phyloP scores from a whole-genome alignment of 2,888 invertebrate species.

The Yponomeuta cagnagella region DNA sequence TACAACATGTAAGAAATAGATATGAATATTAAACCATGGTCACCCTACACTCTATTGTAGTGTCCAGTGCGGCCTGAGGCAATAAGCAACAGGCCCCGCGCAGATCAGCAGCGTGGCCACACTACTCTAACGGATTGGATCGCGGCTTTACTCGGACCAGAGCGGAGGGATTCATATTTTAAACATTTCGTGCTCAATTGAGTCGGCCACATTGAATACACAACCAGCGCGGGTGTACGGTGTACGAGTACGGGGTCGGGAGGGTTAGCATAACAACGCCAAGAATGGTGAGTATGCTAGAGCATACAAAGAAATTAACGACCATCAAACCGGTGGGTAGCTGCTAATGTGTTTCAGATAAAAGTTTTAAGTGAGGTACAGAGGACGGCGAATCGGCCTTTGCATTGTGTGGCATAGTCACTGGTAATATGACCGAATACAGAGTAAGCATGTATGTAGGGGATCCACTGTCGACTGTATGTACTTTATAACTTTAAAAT shows the following conservation, averaged over 20 bases:
- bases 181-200: neutral
- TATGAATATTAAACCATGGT: neutral
- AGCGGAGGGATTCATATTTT: neutral
- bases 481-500: too few species aligned
- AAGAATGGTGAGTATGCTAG: too few species aligned
- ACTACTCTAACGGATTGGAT: neutral
- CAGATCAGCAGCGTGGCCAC: neutral
- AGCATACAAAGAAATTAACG: too few species aligned
- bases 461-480: too few species aligned
- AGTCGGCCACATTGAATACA: neutral
- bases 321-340: too few species aligned
- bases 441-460: too few species aligned
- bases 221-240: neutral
- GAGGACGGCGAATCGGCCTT: too few species aligned
- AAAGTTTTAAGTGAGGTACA: too few species aligned
- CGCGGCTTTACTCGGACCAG: neutral
- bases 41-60: neutral
- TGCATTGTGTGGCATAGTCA: too few species aligned
- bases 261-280: neutral
- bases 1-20: neutral
- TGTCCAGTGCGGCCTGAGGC: neutral
- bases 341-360: too few species aligned
- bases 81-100: neutral
- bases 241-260: neutral
- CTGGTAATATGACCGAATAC: too few species aligned